These are phyloP conservation scores for Xerus inauris DNA, from an alignment of 2,113 vertebrate species.

Conservation along the genomic window DNA sequence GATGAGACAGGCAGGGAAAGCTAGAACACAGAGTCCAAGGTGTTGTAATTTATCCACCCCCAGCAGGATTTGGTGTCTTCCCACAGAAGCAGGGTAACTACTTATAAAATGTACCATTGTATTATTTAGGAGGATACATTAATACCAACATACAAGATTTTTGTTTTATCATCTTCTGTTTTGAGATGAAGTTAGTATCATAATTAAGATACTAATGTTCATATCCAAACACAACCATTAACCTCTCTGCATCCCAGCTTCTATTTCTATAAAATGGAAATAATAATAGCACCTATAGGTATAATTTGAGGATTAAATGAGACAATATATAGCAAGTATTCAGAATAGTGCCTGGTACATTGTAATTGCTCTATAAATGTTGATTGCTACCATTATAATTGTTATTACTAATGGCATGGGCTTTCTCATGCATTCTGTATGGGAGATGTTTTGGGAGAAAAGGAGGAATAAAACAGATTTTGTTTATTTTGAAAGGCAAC, in stretches of 20 bases:
- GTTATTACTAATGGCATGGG: background rate
- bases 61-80: background rate
- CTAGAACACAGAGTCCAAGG: background rate
- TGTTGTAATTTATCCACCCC: background rate
- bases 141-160: background rate
- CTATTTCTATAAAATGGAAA: background rate
- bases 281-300: background rate
- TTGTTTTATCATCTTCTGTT: background rate
- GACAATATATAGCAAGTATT: background rate
- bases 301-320: background rate
- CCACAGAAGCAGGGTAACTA: background rate
- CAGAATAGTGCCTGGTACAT: background rate
- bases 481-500: background rate
- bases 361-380: background rate
- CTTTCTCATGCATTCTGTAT: background rate
- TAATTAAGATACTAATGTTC: background rate
- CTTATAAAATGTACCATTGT: background rate
- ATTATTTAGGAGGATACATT: background rate
- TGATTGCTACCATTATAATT: background rate
- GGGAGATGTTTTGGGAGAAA: background rate
- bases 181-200: background rate
- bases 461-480: background rate
- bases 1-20: too few species aligned
- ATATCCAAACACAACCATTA: background rate
- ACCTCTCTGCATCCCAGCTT: background rate